A percentile compares a stretch with the other conserved stretches of the same genome.
These are phyloP conservation scores for Neodiprion lecontei DNA, from an alignment of 1,140 invertebrate genomes.

Conservation along the genomic window DNA sequence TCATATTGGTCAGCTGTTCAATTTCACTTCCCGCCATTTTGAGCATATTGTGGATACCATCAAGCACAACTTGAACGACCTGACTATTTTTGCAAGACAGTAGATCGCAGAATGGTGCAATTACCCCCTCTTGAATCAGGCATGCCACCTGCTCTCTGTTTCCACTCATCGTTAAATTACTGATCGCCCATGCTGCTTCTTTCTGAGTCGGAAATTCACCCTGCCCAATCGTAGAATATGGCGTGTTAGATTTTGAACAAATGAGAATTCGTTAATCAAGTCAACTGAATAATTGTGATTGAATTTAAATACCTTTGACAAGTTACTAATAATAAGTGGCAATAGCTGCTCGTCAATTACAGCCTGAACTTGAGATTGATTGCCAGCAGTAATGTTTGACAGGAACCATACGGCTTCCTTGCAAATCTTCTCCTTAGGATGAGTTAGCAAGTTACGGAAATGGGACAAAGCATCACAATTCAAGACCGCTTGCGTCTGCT, in stretches of 20 bases:
- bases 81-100: slow-evolving; percentile 90
- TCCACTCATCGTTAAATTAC: slow-evolving; percentile 97
- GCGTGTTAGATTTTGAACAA: slow-evolving; percentile 8
- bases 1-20: slow-evolving; percentile 82
- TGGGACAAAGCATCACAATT: slow-evolving; percentile 85
- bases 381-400: slow-evolving; percentile 98
- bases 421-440: slow-evolving; percentile 86
- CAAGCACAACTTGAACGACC: slow-evolving; percentile 88
- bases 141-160: slow-evolving; percentile 87
- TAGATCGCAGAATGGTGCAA: slow-evolving; percentile 89
- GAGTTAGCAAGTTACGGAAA: slow-evolving; percentile 87
- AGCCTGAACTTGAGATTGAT: slow-evolving; percentile 95
- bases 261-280: no score
- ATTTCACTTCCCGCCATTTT: slow-evolving; percentile 81
- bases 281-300: not conserved
- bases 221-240: slow-evolving; percentile 55
- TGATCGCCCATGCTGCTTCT: slow-evolving; percentile 99
- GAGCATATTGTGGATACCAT: slow-evolving; percentile 91
- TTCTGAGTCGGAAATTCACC: slow-evolving; percentile 99
- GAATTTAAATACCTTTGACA: slow-evolving; percentile 66
- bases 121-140: slow-evolving; percentile 88
- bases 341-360: slow-evolving; percentile 95
- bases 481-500: slow-evolving; percentile 86
- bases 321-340: slow-evolving; percentile 93
- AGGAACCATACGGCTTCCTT: slow-evolving; percentile 99